phyloP scores from a whole-genome alignment of 2,888 invertebrate genomes.

The Leptothorax acervorum region DNA sequence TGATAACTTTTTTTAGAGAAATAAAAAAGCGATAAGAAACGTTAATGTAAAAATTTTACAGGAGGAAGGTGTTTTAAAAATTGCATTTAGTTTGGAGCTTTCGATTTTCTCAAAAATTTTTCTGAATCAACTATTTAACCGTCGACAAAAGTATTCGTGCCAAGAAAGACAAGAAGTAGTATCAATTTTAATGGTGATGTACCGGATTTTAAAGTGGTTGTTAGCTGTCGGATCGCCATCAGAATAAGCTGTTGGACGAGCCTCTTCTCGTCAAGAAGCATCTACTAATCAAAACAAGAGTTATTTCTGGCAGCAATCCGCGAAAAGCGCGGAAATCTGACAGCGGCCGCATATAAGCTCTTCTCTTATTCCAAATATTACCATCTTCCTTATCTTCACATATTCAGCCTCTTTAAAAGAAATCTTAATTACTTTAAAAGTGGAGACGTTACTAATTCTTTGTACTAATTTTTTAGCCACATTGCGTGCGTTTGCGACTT shows the following conservation, averaged over 20 bases:
- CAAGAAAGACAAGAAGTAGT: neutral
- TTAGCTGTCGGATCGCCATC: constrained; percentile 32
- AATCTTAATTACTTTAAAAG: neutral
- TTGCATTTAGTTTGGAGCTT: neutral
- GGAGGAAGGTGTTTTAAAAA: neutral
- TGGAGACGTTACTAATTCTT: neutral
- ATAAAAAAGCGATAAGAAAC: neutral
- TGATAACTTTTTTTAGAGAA: neutral
- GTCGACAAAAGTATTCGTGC: constrained; percentile 2
- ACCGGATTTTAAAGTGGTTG: constrained; percentile 28
- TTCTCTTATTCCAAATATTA: constrained; percentile 32
- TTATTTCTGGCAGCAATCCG: constrained; percentile 56
- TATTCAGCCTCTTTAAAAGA: neutral
- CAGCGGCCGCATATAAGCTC: constrained; percentile 32
- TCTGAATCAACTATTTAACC: neutral
- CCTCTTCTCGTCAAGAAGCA: constrained; percentile 25
- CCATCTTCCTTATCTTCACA: neutral
- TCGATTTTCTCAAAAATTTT: neutral
- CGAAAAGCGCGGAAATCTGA: constrained; percentile 48
- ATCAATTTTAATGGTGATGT: constrained; percentile 20
- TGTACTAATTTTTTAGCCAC: neutral
- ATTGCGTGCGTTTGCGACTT: neutral
- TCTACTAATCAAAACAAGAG: constrained; percentile 60
- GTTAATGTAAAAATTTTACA: neutral
- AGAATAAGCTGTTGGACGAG: constrained; percentile 40